Base-by-base conservation (phyloP, 2,888 invertebrate genomes). In the Embidobia sp. region DNA sequence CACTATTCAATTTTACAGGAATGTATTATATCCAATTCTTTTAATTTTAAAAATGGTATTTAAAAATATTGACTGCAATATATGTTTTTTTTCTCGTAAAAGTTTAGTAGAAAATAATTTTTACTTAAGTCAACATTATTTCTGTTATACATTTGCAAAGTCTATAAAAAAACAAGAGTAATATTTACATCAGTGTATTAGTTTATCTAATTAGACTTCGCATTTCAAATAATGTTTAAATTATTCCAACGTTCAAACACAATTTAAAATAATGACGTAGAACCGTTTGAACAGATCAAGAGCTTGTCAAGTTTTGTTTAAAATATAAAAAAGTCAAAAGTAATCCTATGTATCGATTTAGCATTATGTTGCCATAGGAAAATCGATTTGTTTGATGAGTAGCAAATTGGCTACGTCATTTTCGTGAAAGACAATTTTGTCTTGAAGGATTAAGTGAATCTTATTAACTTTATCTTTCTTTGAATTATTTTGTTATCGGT, bases 321-420 rank as follows among this genome's bases (percentile, higher is more conserved):
- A 26, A 11, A 5, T 19, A 8, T 10, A 49, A 49, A 26, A 48
- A 48, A 33, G 40, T 42, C 22, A 42, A 44, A 53, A 53, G 26
- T 8, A 33, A 7, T 66, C 13, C 22, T 29, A 6, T n/a, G 26
- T 42, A 53, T 53, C 53, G 53, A 66, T 53, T 66, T 66, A 29
- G 19, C 35, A 53, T 66, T 66, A 42, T 37, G 31, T 29, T 64
- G 13, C 18, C 26, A 10, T 48, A 18, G 57, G 2, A 29, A 22
- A 31, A 66, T 66, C 42, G 53, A 63, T 63, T 40, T 40, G 63
- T 46, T 26, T 35, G 33, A 31, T 27, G 40, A 40, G 33, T 44
- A 57, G 46, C 31, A 44, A 46, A 59, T 46, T 40, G 59, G 46
- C 33, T 46, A 22, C 33, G 46, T 59, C 59, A 59, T 59, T 63